Evolutionary conservation across 1,140 invertebrate genomes (phyloP), one percentile per base, ranked within the genome.

Genomic region (Drosophila lowei): DNA sequence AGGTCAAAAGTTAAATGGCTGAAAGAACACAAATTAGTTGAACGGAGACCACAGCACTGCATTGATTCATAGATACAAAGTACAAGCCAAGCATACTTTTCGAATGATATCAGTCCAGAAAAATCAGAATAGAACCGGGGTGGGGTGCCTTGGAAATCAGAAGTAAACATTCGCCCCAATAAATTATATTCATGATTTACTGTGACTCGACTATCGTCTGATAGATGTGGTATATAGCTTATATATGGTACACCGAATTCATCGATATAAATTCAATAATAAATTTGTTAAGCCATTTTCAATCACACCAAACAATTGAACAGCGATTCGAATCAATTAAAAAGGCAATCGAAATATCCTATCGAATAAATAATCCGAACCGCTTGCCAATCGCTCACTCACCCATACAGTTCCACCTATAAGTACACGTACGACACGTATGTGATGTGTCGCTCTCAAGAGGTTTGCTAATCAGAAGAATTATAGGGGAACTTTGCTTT

Each of bases 301-400:
- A 86, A 86, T 86, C 83, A 86, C 83, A 86, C 83, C 83, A 78
- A 89, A 88, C 83, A 76, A 86, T 85, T 85, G 81, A 85, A 88
- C 80, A 78, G 54, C 79, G 79, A 83, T 84, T 84, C 74, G 63
- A 79, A 84, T 84, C 79, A 86, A 86, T 86, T 86, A 86, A 86
- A 81, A 76, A 25, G 50, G 78, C 83, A 88, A 88, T 86, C 78
- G 71, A 76, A 75, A 88, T 86, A 88, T 88, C 78, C 54, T 81
- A 86, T 75, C 68, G 65, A 81, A 80, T 74, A 60, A 77, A 85
- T 86, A 81, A 68, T 55, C 44, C 70, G 44, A 5, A 38, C 11
- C 34, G 38, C 48, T 52, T 55, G 30, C 63, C 66, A 59, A 38
- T 50, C 60, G 8, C 38, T 54, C 30, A 30, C 28, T 15, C 15